These are phyloP conservation scores for Dreissena polymorpha DNA, from an alignment of 1,140 invertebrate genomes.

Conservation along the genomic window DNA sequence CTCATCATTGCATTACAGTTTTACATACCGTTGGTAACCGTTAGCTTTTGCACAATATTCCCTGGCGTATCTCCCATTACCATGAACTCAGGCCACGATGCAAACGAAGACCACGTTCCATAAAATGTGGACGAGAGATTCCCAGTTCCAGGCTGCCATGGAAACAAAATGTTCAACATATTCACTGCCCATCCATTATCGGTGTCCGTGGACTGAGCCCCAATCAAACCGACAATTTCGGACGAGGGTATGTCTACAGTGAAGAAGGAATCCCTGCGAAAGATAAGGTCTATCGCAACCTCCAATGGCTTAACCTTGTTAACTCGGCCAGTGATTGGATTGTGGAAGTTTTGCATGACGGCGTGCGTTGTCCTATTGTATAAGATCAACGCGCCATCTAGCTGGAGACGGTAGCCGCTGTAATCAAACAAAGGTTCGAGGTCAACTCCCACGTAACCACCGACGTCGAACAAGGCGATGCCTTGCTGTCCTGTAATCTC, in stretches of 20 bases:
- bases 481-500: slow-evolving; percentile 56
- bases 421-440: neutral
- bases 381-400: slow-evolving; percentile 1
- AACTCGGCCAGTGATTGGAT: slow-evolving; percentile 41
- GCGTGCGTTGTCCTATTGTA: neutral
- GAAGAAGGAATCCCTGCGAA: slow-evolving; percentile 44
- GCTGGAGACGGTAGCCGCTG: slow-evolving; percentile 18
- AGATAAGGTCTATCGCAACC: slow-evolving; percentile 11
- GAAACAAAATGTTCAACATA: slow-evolving; percentile 47
- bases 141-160: neutral
- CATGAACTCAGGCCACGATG: slow-evolving; percentile 60
- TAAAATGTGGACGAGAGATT: slow-evolving; percentile 22
- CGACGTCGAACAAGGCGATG: slow-evolving; percentile 38
- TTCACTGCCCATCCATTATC: slow-evolving; percentile 49
- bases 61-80: slow-evolving; percentile 47
- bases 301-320: neutral
- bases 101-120: slow-evolving; percentile 48
- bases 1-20: too few species aligned
- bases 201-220: neutral
- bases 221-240: slow-evolving; percentile 32
- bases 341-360: slow-evolving; percentile 23
- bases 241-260: slow-evolving; percentile 32
- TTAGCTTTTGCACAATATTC: slow-evolving; percentile 48
- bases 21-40: slow-evolving; percentile 6
- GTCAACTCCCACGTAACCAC: slow-evolving; percentile 30